A percentile compares a stretch with the other conserved stretches of the same genome.
phyloP scores from a whole-genome alignment of 2,113 vertebrate species.

The Brienomyrus longianalis region DNA sequence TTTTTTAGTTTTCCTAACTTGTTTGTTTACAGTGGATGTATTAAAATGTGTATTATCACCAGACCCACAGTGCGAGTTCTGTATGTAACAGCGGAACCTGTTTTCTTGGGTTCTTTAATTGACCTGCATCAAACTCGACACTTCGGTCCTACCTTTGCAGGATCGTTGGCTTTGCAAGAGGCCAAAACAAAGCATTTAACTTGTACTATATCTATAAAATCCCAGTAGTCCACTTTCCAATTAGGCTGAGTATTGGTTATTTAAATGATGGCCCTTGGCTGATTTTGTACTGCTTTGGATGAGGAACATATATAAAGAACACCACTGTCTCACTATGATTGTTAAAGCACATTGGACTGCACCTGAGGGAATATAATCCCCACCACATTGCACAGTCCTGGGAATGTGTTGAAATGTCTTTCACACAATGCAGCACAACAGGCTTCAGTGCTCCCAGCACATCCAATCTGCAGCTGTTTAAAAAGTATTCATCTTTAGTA shows the following conservation, averaged over 20 bases:
- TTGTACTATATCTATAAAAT: background rate
- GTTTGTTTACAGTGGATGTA: background rate
- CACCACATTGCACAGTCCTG: constrained; percentile 43
- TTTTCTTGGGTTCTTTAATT: background rate
- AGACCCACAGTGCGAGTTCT: background rate
- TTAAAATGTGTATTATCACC: background rate
- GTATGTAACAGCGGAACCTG: background rate
- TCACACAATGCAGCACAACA: constrained; percentile 33
- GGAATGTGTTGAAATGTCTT: constrained; percentile 49
- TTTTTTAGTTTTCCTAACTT: background rate
- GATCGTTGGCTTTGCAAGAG: background rate
- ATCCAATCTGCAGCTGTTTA: background rate
- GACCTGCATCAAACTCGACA: background rate
- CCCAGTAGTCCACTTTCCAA: background rate
- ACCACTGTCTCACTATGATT: background rate
- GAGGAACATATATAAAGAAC: background rate
- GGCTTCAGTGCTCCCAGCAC: background rate
- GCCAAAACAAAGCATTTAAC: background rate
- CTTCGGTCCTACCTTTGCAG: background rate
- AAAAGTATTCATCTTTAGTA: background rate
- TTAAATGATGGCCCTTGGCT: background rate
- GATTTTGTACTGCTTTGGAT: background rate
- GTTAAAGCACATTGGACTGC: background rate
- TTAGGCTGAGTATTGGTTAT: background rate
- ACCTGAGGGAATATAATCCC: constrained; percentile 14